Conservation (phyloP, 2,888 invertebrate species). For the Ochlodes sylvanus region DNA sequence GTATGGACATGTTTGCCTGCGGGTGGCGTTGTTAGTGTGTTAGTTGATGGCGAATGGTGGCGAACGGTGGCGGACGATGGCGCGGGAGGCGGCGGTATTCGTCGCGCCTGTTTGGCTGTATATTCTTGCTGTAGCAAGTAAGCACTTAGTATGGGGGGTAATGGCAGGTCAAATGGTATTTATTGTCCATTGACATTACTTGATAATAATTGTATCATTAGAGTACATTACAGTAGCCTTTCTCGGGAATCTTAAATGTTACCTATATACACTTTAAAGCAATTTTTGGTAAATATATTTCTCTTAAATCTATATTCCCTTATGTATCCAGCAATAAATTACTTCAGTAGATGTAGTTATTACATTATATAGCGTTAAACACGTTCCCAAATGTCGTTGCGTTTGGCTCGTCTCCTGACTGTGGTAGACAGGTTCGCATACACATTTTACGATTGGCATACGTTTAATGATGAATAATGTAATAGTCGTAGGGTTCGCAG, state of each 20-base stretch:
- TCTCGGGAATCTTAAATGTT: constrained; percentile 83
- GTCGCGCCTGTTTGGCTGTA: constrained; percentile 72
- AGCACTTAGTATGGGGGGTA: constrained; percentile 77
- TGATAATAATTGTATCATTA: constrained; percentile 85
- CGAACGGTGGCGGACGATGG: constrained; percentile 46
- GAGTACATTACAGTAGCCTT: constrained; percentile 85
- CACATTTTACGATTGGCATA: constrained; percentile 36
- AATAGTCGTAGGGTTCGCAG: constrained; percentile 80
- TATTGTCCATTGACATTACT: constrained; percentile 84
- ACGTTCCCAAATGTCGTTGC: constrained; percentile 23
- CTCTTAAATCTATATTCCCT: constrained; percentile 84
- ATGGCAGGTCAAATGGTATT: constrained; percentile 82
- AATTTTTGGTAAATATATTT: constrained; percentile 84
- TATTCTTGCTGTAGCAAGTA: constrained; percentile 81
- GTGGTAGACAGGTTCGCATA: constrained; percentile 9
- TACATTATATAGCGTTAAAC: constrained; percentile 69
- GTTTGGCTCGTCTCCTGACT: neutral
- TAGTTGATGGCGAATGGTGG: constrained; percentile 47
- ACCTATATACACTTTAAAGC: constrained; percentile 83
- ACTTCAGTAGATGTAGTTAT: constrained; percentile 80
- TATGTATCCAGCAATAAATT: constrained; percentile 85
- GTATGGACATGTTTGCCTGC: constrained; percentile 79
- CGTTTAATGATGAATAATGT: constrained; percentile 62
- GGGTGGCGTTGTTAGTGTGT: constrained; percentile 79
- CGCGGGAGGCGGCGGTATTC: constrained; percentile 65